Base-by-base conservation (phyloP, 2,113 vertebrate genomes). In the Eulacestoma nigropectus region DNA sequence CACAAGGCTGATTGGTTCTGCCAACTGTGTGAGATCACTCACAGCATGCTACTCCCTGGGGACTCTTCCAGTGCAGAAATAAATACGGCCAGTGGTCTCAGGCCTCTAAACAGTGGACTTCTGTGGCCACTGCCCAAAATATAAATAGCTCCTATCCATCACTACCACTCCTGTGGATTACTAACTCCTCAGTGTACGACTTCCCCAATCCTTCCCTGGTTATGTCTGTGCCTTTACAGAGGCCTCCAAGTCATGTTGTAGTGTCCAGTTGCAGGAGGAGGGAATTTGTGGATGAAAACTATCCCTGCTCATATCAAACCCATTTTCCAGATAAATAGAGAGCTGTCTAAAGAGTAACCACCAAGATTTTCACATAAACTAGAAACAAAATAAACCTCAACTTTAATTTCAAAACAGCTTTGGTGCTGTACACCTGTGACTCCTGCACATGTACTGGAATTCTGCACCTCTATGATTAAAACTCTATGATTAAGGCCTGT, bases 201-300 rank as follows among this genome's bases (percentile, higher is more conserved):
- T 64, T 47, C 22, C 25, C 17, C 53, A 49, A 41, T 56, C 41
- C 41, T 50, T 32, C 27, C 50, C 20, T 83, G 21, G 26, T 16
- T 16, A 7, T 50, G 78, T 23, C 57, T 27, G 27, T 75, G 46
- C 57, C n/a, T 79, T 69, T 79, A 46, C 6, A 33, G 13, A 72
- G 32, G 35, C 30, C n/a, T 68, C 25, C n/a, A n/a, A 65, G 35
- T 60, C 53, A 84, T 0, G 0, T 2, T 37, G 26, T 7, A 75
- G 47, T 2, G 2, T 7, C 16, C 20, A 59, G 30, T 11, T 57
- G 22, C 39, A 67, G 46, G 21, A 84, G 33, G 30, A 85, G 18
- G n/a, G 46, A 76, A 57, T 76, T 35, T 57, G 49, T 44, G n/a
- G 63, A 29, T 30, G 21, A 84, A 63, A 86, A n/a, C 27, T 47